Conservation (phyloP, 2,797 vertebrate species). For the Acipenser ruthenus region DNA sequence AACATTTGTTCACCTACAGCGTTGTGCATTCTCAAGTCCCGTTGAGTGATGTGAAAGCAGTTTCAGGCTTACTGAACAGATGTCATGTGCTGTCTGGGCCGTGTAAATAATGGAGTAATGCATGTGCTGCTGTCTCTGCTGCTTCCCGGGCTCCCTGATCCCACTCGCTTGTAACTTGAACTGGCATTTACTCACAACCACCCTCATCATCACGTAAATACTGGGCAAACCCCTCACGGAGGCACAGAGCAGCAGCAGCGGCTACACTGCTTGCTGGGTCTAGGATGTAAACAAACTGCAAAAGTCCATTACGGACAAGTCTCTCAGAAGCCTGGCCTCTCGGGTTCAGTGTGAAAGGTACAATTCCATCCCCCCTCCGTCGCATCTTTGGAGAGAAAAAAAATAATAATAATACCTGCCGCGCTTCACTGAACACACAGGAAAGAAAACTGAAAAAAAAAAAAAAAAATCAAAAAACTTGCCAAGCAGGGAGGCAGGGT, state of each 20-base stretch:
- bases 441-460: constrained; percentile 36
- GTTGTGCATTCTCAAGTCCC: too few relatives aligned
- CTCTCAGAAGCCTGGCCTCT: constrained; percentile 58
- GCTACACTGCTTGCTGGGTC: constrained; percentile 41
- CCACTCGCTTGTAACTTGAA: constrained; percentile 33
- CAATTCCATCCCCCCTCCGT: constrained; percentile 52
- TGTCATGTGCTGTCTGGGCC: too few relatives aligned
- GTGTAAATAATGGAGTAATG: constrained; percentile 33
- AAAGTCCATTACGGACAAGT: constrained; percentile 57
- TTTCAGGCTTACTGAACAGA: too few relatives aligned
- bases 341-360: constrained; percentile 50
- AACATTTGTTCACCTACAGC: too few relatives aligned
- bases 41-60: too few relatives aligned
- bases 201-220: constrained; percentile 38
- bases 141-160: constrained; percentile 43
- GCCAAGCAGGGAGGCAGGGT: constrained; percentile 66
- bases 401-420: constrained; percentile 48
- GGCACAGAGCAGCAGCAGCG: constrained; percentile 5
- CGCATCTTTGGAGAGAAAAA: constrained; percentile 34
- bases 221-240: constrained; percentile 46
- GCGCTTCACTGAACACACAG: constrained; percentile 66
- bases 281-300: constrained; percentile 55
- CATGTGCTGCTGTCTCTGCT: constrained; percentile 32
- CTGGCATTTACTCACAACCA: constrained; percentile 40
- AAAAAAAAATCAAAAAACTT: constrained; percentile 47